Percentiles rank a stretch among this genome's conserved stretches.
phyloP scores from a whole-genome alignment of 2,797 vertebrate species.

The Euphonia xanthogaster region DNA sequence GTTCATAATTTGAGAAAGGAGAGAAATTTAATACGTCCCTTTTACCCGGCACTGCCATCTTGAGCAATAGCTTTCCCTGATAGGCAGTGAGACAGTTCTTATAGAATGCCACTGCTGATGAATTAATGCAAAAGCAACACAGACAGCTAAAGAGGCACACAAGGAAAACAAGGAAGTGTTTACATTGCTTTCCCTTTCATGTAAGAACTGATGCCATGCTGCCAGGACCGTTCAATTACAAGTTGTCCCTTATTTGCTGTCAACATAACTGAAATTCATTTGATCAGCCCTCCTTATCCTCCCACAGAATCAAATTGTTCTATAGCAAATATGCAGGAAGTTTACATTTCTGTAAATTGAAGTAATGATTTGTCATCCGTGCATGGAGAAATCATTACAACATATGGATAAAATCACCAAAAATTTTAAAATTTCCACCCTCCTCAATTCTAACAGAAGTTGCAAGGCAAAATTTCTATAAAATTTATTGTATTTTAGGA shows the following conservation, averaged over 20 bases:
- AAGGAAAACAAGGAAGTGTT: not conserved
- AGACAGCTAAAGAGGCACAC: not conserved
- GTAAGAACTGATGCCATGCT: not conserved
- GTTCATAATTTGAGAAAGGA: not conserved
- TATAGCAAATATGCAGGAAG: not conserved
- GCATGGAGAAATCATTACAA: not conserved
- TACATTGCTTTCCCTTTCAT: not conserved
- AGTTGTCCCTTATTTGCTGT: not conserved
- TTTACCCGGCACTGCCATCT: not conserved
- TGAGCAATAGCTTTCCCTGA: not conserved
- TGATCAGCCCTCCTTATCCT: not conserved
- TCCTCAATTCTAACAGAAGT: not conserved
- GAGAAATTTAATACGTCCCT: not conserved
- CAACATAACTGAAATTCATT: not conserved
- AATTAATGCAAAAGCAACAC: not conserved
- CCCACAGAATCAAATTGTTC: not conserved
- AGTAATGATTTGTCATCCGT: not conserved
- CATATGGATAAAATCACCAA: not conserved
- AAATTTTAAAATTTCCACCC: not conserved
- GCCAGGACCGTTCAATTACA: not conserved
- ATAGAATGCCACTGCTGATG: not conserved
- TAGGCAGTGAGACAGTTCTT: not conserved
- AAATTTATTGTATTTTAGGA: not conserved
- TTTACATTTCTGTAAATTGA: not conserved
- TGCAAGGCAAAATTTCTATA: not conserved